Evolutionary conservation across 1,140 invertebrate species (phyloP).

Genomic region (Halesus radiatus): DNA sequence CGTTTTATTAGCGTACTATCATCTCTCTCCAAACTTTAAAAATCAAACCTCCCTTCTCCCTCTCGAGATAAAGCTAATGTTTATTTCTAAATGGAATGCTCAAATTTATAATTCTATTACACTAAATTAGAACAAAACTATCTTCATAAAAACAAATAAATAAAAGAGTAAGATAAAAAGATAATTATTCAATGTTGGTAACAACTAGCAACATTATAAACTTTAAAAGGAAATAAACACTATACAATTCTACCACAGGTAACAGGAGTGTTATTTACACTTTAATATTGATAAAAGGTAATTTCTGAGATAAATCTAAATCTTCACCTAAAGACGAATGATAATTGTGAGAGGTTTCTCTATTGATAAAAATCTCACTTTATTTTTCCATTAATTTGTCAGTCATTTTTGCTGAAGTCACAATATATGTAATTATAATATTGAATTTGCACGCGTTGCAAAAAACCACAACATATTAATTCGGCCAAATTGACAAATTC

Average conservation of each 20-base stretch:
- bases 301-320: background rate
- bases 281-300: background rate
- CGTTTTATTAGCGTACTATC: too few species aligned
- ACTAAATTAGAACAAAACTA: constrained; percentile 7
- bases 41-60: background rate
- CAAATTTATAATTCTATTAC: constrained; percentile 3
- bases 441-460: background rate
- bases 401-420: too few species aligned
- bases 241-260: constrained; percentile 11
- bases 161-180: background rate
- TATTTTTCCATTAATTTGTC: background rate
- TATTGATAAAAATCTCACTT: constrained; percentile 7
- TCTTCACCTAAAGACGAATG: background rate
- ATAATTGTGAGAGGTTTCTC: background rate
- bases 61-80: background rate
- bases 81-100: constrained; percentile 26
- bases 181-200: constrained; percentile 1
- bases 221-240: constrained; percentile 9
- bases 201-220: constrained; percentile 8
- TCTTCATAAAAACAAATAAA: constrained; percentile 20
- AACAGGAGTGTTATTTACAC: constrained; percentile 27
- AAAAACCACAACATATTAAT: background rate
- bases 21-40: background rate
- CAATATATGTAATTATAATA: background rate
- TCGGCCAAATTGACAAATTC: constrained; percentile 5